Evolutionary conservation across 2,797 vertebrate species (phyloP).

Genomic region (Parotocinclus haroldoi): DNA sequence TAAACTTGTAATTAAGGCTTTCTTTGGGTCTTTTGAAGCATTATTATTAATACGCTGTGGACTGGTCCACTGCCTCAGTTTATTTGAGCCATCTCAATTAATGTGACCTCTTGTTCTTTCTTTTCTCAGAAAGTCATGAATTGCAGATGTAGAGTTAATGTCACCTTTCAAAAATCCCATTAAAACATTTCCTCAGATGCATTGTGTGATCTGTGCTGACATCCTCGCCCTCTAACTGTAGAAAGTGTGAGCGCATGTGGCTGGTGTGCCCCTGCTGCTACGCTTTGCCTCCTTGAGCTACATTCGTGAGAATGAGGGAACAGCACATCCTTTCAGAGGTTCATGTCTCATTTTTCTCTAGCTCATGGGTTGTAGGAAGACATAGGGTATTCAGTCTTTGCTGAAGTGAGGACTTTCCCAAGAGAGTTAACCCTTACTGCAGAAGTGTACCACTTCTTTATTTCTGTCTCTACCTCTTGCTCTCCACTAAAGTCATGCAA

Average conservation of each 20-base stretch:
- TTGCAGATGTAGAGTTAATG: slow-evolving; percentile 48
- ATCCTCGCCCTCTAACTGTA: slow-evolving; percentile 34
- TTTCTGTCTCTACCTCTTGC: background rate
- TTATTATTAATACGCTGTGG: no score
- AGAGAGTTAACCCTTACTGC: slow-evolving; percentile 3
- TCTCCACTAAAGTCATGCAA: slow-evolving; percentile 13
- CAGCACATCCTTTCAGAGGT: slow-evolving; percentile 23
- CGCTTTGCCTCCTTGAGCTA: slow-evolving; percentile 35
- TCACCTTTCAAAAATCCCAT: slow-evolving; percentile 40
- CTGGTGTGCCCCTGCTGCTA: slow-evolving; percentile 31
- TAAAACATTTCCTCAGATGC: slow-evolving; percentile 36
- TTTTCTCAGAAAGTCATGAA: slow-evolving; percentile 43
- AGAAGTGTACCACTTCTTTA: slow-evolving; percentile 5
- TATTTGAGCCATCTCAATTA: no score
- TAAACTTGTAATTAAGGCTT: no score
- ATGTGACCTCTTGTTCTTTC: background rate
- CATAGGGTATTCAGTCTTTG: slow-evolving; percentile 4
- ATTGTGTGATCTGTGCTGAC: slow-evolving; percentile 40
- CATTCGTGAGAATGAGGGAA: slow-evolving; percentile 15
- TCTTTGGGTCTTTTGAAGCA: no score
- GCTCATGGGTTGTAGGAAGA: background rate
- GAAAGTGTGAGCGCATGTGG: slow-evolving; percentile 20
- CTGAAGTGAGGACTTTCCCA: slow-evolving; percentile 21
- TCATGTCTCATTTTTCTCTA: slow-evolving; percentile 38
- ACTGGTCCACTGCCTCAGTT: no score